Evolutionary conservation across 2,113 vertebrate genomes (phyloP).

Genomic region (Leucoraja erinaceus): DNA sequence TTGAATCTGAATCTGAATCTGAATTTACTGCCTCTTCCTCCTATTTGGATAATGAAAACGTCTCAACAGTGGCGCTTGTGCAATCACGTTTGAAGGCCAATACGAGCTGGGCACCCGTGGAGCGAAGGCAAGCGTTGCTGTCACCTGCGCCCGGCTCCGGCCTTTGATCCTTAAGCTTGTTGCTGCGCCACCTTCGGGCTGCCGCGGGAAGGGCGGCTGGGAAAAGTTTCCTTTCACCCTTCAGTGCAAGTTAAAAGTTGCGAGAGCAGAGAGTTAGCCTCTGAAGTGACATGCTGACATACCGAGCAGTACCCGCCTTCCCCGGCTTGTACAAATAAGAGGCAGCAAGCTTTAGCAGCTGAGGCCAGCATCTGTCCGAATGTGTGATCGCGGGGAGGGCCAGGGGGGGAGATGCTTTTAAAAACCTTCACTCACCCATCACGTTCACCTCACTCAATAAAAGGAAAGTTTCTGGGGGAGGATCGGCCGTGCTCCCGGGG

Average conservation of each 20-base stretch:
- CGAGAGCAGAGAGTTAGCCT: conserved; percentile 28
- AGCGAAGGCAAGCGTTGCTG: background rate
- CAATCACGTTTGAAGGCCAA: no score
- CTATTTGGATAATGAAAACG: background rate
- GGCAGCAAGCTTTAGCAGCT: background rate
- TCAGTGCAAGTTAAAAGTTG: conserved; percentile 5
- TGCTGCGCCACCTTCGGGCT: conserved; percentile 31
- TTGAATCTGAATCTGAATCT: no score
- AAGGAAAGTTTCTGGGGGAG: background rate
- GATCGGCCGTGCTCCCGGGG: background rate
- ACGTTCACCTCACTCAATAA: conserved; percentile 18
- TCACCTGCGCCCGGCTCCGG: background rate
- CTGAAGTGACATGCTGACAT: conserved; percentile 35
- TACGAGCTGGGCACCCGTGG: background rate
- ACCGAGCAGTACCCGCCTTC: conserved; percentile 22
- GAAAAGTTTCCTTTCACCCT: background rate
- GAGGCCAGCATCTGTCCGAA: background rate
- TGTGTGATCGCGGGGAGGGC: conserved; percentile 15
- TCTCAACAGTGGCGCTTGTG: background rate
- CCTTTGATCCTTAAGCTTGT: background rate
- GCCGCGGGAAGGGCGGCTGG: background rate
- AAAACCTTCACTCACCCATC: background rate
- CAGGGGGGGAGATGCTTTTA: conserved; percentile 22
- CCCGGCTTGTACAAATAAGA: conserved; percentile 17
- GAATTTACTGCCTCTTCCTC: background rate